Base-by-base conservation (phyloP, 2,113 vertebrate genomes). In the Bos javanicus region DNA sequence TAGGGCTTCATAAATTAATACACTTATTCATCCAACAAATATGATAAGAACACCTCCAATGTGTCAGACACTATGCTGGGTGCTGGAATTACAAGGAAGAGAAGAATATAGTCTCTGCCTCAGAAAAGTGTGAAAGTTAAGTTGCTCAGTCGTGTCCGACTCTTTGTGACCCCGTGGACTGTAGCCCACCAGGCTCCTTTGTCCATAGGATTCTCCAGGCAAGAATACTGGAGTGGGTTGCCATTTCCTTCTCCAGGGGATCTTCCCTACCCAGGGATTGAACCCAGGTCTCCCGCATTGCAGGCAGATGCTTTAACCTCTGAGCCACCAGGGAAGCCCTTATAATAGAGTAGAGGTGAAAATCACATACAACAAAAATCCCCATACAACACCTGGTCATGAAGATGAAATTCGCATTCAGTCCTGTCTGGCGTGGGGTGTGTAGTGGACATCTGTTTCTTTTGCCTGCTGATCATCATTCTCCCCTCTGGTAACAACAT, bases 401-500 rank as follows among this genome's bases (percentile, higher is more conserved):
- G 67, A 94, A 90, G 67, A 97, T 71, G 83, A 93, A 94, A 95
- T 43, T 87, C 86, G 93, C 93, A 93, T 89, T 90, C 86, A 30
- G 3, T 93, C 30, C 71, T 97, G 95, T 83, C 96, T 97, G 95
- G 89, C 74, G 85, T 92, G 88, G 88, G 96, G 82, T 83, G 78
- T 87, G 91, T 39, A 83, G 94, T 91, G 89, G 91, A 92, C 95
- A 96, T 97, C 91, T 93, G 91, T 96, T 97, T 91, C 78, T 97
- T 97, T 87, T 97, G 82, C 96, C 89, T 89, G 88, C 94, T 95
- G 85, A 97, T 87, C 82, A 83, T 93, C 91, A 36, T 96, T 95
- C 91, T 93, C 91, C 86, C 8, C 56, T 96, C 88, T 97, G 97
- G 93, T 97, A 86, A 93, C 76, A 94, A 90, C 84, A 92, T 87